Conservation (phyloP, 1,140 invertebrate species). For the Ceratitis capitata region DNA sequence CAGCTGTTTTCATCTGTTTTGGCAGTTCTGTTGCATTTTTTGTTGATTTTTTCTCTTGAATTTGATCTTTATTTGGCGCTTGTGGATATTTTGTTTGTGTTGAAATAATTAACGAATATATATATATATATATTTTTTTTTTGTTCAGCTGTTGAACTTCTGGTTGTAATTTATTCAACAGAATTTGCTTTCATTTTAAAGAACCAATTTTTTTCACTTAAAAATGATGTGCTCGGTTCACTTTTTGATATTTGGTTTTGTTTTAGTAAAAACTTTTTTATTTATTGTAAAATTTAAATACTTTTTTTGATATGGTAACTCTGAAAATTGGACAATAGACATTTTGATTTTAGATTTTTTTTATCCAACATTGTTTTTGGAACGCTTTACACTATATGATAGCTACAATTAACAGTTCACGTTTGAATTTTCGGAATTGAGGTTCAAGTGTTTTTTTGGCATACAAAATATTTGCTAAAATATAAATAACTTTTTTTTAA, state of each 20-base stretch:
- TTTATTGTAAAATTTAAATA: slow-evolving; percentile 11
- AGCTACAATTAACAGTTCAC: no score
- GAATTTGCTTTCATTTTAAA: no score
- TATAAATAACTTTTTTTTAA: not conserved
- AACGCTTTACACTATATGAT: no score
- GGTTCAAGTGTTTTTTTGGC: no score
- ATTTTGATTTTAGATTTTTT: not conserved
- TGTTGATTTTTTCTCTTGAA: not conserved
- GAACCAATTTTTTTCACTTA: not conserved
- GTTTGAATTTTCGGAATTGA: no score
- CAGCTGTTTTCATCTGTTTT: slow-evolving; percentile 6
- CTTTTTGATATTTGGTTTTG: not conserved
- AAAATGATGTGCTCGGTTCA: slow-evolving; percentile 5
- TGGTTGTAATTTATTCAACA: no score
- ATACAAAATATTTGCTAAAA: not conserved
- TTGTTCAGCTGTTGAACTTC: not conserved
- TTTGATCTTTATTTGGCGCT: not conserved
- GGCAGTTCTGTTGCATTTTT: slow-evolving; percentile 16
- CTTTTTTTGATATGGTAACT: slow-evolving; percentile 26
- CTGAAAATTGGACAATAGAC: not conserved
- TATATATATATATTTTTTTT: no score
- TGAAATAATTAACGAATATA: no score
- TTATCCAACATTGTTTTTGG: no score
- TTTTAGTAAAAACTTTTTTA: not conserved
- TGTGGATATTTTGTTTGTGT: not conserved